Base-by-base conservation (phyloP, 2,797 vertebrate genomes). In the Hyperoplus immaculatus region DNA sequence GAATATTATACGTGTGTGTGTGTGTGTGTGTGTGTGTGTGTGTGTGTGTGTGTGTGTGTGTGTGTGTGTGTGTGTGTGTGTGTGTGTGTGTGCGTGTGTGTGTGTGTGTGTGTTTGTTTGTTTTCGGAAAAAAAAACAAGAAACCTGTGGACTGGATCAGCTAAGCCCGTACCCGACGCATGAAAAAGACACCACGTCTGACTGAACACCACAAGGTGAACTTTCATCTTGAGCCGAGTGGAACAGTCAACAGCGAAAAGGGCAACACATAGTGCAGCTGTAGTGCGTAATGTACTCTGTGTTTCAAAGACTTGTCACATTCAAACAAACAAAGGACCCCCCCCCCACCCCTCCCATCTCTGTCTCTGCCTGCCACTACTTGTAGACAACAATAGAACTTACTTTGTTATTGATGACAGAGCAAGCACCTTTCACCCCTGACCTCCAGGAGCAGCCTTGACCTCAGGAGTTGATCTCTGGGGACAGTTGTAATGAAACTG, bases 351-450 rank as follows among this genome's bases (percentile, higher is more conserved):
- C 57, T 4, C 10, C 55, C 65, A 63, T 47, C 65, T 60, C 65
- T 50, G 36, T 63, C 79, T 63, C 67, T 70, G 47, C 65, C 71
- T 77, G 63, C 83, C 77, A 81, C 61, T 39, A 81, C 76, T 63
- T 76, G 61, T 47, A 81, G 60, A 76, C 82, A 82, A 82, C 82
- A 85, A 83, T 61, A 69, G 70, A 61, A 72, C 50, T 51, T 79
- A 46, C 43, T 75, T 81, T 72, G 69, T 87, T 90, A 91, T 84
- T 85, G 88, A 91, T 89, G 87, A 76, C 78, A 68, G 80, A 72
- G 68, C 62, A 41, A 46, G 4, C 36, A 85, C 82, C 79, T 89
- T 75, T 88, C 60, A 85, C 85, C 87, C 88, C 18, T 84, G 81
- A 89, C 88, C 84, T 71, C 45, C 1, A 76, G 29, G 60, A 73